phyloP scores from a whole-genome alignment of 2,797 vertebrate genomes.

The Staurois parvus region DNA sequence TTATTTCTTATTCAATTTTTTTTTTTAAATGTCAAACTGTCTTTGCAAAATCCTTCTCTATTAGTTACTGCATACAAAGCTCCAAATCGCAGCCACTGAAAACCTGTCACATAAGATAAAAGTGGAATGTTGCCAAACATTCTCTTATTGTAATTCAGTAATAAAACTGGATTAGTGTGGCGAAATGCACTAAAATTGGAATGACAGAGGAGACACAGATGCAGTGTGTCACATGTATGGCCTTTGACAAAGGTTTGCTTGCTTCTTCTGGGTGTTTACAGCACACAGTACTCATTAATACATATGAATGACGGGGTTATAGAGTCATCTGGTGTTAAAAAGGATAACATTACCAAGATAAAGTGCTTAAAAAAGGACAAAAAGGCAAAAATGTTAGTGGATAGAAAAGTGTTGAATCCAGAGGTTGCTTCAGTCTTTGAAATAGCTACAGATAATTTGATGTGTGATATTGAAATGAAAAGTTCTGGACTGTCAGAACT shows the following conservation, averaged over 20 bases:
- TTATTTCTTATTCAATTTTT: too few relatives aligned
- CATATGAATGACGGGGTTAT: background rate
- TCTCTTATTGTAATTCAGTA: conserved; percentile 3
- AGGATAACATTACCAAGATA: too few relatives aligned
- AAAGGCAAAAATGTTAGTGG: background rate
- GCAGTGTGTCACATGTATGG: conserved; percentile 4
- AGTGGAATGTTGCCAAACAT: conserved; percentile 10
- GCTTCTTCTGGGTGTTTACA: too few relatives aligned
- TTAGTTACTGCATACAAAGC: too few relatives aligned
- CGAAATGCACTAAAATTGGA: conserved; percentile 1
- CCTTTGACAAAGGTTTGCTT: too few relatives aligned
- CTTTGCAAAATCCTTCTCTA: too few relatives aligned
- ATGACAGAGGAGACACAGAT: background rate
- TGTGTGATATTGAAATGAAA: background rate
- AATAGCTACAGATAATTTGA: background rate
- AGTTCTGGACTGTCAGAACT: background rate
- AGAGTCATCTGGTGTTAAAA: background rate
- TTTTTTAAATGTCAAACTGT: too few relatives aligned
- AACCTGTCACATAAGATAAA: conserved; percentile 13
- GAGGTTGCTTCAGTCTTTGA: background rate
- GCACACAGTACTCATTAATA: background rate
- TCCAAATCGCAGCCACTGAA: background rate
- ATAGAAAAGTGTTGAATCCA: background rate
- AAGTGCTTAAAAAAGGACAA: background rate
- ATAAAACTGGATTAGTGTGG: conserved; percentile 8